Evolutionary conservation across 2,797 vertebrate species (phyloP), one percentile per base, ranked within the genome.

Genomic region (Muraenolepis orangiensis): DNA sequence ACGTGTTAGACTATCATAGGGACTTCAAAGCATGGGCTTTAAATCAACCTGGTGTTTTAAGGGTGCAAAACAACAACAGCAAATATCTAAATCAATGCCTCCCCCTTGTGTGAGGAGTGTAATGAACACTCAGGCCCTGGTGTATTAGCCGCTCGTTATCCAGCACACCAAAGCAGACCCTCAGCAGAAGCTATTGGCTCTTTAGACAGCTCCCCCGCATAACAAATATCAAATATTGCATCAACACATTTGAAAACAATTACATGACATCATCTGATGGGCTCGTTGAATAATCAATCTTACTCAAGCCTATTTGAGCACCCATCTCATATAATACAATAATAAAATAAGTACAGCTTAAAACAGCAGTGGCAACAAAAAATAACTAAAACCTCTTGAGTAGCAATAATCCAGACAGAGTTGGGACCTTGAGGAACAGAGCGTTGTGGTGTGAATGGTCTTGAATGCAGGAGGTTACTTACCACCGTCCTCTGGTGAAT

Each of bases 391-490:
- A 72, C 76, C 6, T 5, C 32, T 42, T 28, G 31, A 28, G 13
- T 46, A 68, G 29, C 74, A 64, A 0, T 1, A 28, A 46, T 80
- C 72, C 3, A 1, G 18, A 78, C n/a, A 7, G 11, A 26, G n/a
- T 57, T 1, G 7, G 20, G 57, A 61, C 31, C 57, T 12, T 1
- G 74, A 42, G 76, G 1, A 23, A 69, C 30, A 12, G 36, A 8
- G 70, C 70, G 74, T 77, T 79, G 78, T 28, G 28, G 28, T 68
- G 66, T 1, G 1, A 8, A 76, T 46, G 6, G 51, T 26, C 51
- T n/a, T 61, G n/a, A 11, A 61, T 20, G 11, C 10, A n/a, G n/a
- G 8, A 61, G n/a, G 4, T 38, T 73, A 91, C 92, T 93, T 89
- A 95, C 93, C 85, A 18, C 46, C 28, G 72, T 76, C 42, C 70